Evolutionary conservation across 2,888 invertebrate species (phyloP).

Genomic region (Ecliptopera silaceata): DNA sequence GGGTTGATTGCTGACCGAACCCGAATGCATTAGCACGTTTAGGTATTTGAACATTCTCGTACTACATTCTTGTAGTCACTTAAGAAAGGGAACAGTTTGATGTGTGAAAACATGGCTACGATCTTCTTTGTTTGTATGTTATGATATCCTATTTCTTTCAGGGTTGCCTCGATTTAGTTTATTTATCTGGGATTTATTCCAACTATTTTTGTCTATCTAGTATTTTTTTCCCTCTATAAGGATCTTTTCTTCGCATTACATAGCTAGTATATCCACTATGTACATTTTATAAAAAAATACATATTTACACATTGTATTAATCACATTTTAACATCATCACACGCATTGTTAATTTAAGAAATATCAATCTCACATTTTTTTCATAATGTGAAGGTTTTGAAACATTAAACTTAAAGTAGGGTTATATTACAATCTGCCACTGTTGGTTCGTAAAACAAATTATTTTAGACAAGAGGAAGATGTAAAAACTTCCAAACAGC

Average conservation of each 20-base stretch:
- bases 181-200: too few species aligned
- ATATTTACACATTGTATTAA: too few species aligned
- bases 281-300: too few species aligned
- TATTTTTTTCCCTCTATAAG: too few species aligned
- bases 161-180: too few species aligned
- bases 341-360: neutral
- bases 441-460: conserved; percentile 65
- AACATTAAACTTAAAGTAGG: conserved; percentile 35
- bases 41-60: conserved; percentile 33
- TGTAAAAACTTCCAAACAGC: conserved; percentile 81
- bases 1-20: conserved; percentile 45
- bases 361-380: conserved; percentile 1
- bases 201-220: too few species aligned
- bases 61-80: conserved; percentile 14
- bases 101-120: neutral
- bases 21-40: conserved; percentile 47
- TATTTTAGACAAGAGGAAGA: conserved; percentile 80
- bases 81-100: neutral
- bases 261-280: too few species aligned
- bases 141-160: too few species aligned
- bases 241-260: too few species aligned
- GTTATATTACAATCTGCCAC: conserved; percentile 43
- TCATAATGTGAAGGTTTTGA: conserved; percentile 2
- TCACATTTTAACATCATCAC: too few species aligned
- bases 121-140: too few species aligned